Conservation (phyloP, 2,888 invertebrate genomes). For the Onchidella celtica region DNA sequence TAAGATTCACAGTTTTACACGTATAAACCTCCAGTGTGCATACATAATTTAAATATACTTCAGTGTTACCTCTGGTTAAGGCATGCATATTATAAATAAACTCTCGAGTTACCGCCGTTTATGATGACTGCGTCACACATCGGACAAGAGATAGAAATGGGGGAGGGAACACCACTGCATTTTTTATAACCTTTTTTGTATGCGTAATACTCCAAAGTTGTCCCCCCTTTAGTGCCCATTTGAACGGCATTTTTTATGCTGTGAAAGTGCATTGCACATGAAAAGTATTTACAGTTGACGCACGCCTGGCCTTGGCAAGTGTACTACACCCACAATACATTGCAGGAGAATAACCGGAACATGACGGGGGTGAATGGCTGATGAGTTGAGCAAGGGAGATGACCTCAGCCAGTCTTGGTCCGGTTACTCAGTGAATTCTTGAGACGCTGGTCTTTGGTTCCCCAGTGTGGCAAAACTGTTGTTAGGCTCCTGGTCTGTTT, state of each 20-base stretch:
- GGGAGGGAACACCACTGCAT: not conserved
- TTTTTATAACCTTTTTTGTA: not conserved
- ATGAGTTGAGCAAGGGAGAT: not conserved
- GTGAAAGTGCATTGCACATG: not conserved
- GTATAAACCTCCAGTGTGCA: too few relatives aligned
- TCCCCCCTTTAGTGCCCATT: not conserved
- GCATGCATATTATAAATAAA: too few relatives aligned
- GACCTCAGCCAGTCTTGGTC: not conserved
- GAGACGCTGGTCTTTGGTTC: not conserved
- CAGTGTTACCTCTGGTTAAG: too few relatives aligned
- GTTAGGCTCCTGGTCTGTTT: too few relatives aligned
- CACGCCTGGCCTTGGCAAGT: not conserved
- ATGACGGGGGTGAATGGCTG: not conserved
- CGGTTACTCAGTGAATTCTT: not conserved
- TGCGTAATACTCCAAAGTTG: not conserved
- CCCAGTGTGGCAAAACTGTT: not conserved
- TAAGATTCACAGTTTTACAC: too few relatives aligned
- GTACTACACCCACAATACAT: not conserved
- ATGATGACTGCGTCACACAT: too few relatives aligned
- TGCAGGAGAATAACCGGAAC: not conserved
- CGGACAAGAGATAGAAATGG: not conserved
- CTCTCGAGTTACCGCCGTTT: too few relatives aligned
- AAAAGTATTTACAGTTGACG: not conserved
- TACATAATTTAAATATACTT: too few relatives aligned
- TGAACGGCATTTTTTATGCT: not conserved